Conservation (phyloP, 1,140 invertebrate genomes). For the Microplitis mediator region DNA sequence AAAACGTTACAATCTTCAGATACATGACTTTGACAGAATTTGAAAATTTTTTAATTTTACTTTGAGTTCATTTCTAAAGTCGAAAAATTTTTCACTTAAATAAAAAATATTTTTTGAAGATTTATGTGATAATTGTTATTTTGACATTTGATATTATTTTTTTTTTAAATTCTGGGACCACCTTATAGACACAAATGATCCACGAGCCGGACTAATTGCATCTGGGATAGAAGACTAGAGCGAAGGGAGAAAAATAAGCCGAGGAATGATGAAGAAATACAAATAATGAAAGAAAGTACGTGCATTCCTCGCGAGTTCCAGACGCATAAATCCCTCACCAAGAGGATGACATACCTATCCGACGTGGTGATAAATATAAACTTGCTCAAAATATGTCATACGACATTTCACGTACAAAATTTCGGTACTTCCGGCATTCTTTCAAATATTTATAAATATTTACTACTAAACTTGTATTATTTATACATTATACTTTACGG, state of each 20-base stretch:
- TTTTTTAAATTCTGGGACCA: too few species aligned
- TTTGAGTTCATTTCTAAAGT: too few species aligned
- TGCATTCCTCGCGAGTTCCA: slow-evolving; percentile 53
- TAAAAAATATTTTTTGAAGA: too few species aligned
- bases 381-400: slow-evolving; percentile 26
- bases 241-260: slow-evolving; percentile 27
- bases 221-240: slow-evolving; percentile 7
- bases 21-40: too few species aligned
- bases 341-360: slow-evolving; percentile 35
- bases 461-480: too few species aligned
- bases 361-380: slow-evolving; percentile 29
- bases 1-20: too few species aligned
- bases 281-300: slow-evolving; percentile 47
- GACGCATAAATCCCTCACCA: slow-evolving; percentile 59
- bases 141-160: too few species aligned
- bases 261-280: slow-evolving; percentile 28
- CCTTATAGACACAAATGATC: neutral
- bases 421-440: slow-evolving; percentile 15
- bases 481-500: too few species aligned
- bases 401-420: slow-evolving; percentile 4
- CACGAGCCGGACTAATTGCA: slow-evolving; percentile 36
- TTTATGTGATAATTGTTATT: too few species aligned
- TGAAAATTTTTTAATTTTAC: too few species aligned
- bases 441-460: neutral
- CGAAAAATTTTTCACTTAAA: too few species aligned